Base-by-base conservation (phyloP, 2,797 vertebrate species). In the Gadopsis bispinosus region DNA sequence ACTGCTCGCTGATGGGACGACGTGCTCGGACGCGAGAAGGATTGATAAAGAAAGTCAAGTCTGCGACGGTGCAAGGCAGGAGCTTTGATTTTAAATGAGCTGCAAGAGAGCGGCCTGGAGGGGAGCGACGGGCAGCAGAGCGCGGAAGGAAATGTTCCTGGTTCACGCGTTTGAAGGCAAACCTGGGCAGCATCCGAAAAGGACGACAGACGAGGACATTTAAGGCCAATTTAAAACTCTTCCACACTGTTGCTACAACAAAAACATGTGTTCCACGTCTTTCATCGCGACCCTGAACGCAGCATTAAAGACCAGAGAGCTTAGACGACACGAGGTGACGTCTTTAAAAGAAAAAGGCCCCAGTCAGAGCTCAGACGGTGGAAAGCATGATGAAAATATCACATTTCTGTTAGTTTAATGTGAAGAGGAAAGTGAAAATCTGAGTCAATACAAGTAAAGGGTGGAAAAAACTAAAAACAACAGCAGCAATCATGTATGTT, bases 21-120 rank as follows among this genome's bases (percentile, higher is more conserved):
- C 11, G 8, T 69, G 69, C 65, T 81, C 48, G 56, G 33, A 74
- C 60, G 76, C 26, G 65, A 73, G 53, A 39, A 55, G 59, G 47
- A 70, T 55, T 8, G 41, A 78, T 63, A 70, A 75, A 75, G 47
- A 20, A 71, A 81, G 65, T 31, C 1, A 8, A 29, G 20, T 20
- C 11, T 35, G 55, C 33, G 73, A 54, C 45, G 64, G 50, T 16
- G 4, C 37, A 17, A 35, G 51, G 54, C 1, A 17, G 74, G 74
- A 39, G 8, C 55, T 43, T 53, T 43, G 67, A 74, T 69, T 69
- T 64, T 29, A 51, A 62, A 68, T 33, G 50, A 67, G 74, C 26
- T 5, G 12, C 1, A 35, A 74, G 51, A 0, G 31, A 62, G 26
- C 26, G 9, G 69, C 47, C 48, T 69, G 41, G 48, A 66, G 69